A percentile compares a stretch with the other conserved stretches of the same genome.
These are phyloP conservation scores for Aegypius monachus DNA, from an alignment of 2,113 vertebrate species.

Conservation along the genomic window DNA sequence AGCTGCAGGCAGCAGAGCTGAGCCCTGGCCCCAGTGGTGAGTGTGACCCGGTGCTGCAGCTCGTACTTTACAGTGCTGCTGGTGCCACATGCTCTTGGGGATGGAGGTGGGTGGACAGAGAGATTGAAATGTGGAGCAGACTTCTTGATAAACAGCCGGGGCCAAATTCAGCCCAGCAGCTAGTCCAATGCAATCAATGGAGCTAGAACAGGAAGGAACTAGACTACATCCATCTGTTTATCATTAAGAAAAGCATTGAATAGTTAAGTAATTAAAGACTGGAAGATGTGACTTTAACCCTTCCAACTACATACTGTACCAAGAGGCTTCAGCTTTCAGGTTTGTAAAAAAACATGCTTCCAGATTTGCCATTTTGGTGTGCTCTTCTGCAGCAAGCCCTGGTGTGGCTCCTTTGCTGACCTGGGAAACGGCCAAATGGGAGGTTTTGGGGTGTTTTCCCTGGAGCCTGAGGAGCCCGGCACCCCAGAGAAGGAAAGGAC, in stretches of 20 bases:
- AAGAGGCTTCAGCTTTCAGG: background rate
- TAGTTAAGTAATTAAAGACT: constrained; percentile 52
- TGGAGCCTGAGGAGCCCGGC: background rate
- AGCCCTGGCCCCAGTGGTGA: background rate
- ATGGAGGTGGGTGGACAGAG: constrained; percentile 25
- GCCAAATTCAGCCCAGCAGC: constrained; percentile 50
- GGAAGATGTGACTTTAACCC: constrained; percentile 38
- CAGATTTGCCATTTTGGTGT: background rate
- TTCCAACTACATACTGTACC: background rate
- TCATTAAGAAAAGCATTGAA: constrained; percentile 34
- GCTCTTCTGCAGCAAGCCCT: background rate
- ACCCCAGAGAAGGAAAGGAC: background rate
- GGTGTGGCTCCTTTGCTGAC: background rate
- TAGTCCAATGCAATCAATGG: constrained; percentile 16
- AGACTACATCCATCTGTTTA: constrained; percentile 53
- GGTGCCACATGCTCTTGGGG: background rate
- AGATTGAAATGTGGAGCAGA: constrained; percentile 19
- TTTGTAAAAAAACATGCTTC: background rate
- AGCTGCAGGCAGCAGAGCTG: background rate
- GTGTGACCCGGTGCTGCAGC: background rate
- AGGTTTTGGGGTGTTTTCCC: background rate
- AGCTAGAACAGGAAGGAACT: constrained; percentile 60
- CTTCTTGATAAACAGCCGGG: constrained; percentile 26
- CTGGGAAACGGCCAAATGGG: fast-evolving
- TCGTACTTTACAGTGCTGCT: background rate